phyloP scores from a whole-genome alignment of 1,140 invertebrate species.

The Procambarus clarkii region DNA sequence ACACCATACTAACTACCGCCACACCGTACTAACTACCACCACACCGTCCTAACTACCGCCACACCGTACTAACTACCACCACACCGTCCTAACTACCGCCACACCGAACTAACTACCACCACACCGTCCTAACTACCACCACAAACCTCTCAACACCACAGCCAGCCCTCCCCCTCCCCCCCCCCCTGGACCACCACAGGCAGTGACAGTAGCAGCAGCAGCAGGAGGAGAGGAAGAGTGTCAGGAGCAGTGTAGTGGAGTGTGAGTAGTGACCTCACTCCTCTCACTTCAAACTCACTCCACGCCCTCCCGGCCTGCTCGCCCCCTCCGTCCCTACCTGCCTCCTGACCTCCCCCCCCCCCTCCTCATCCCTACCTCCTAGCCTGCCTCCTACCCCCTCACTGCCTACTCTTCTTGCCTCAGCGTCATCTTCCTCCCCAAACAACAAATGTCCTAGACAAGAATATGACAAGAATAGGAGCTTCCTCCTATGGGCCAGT shows the following conservation, averaged over 20 bases:
- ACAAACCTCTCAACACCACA: not conserved
- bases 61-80: too few species aligned
- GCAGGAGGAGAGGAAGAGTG: not conserved
- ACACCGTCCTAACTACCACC: not conserved
- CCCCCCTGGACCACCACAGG: not conserved
- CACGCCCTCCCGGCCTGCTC: not conserved
- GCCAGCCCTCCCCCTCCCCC: not conserved
- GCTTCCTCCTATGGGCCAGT: too few species aligned
- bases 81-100: too few species aligned
- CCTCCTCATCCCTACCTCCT: too few species aligned
- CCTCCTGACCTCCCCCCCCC: not conserved
- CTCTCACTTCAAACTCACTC: constrained; percentile 7
- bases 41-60: too few species aligned
- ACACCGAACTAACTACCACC: not conserved
- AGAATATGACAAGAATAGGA: too few species aligned
- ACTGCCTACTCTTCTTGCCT: too few species aligned
- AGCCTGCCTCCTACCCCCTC: too few species aligned
- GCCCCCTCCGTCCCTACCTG: not conserved
- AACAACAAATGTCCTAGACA: too few species aligned
- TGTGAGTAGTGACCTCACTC: constrained; percentile 2
- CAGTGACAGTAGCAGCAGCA: constrained; percentile 13
- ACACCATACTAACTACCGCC: too few species aligned
- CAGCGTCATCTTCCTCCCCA: too few species aligned
- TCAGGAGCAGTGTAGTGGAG: not conserved
- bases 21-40: too few species aligned